Percentiles rank a stretch among this genome's conserved stretches.
Conservation (phyloP, 2,888 invertebrate genomes). For the Ctenicera cuprea region DNA sequence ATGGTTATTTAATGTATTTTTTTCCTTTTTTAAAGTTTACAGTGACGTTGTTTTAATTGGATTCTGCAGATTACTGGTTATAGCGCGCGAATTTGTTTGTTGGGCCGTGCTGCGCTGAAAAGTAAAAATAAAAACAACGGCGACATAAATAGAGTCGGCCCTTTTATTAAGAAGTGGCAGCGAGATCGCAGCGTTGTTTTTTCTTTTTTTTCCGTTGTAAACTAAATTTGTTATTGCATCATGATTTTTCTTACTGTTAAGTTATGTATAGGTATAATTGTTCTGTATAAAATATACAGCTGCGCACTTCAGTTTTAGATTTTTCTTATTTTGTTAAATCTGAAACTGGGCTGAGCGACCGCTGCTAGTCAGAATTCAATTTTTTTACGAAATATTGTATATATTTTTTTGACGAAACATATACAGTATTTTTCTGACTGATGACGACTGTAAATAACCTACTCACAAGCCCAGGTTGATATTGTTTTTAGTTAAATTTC, state of each 20-base stretch:
- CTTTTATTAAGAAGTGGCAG: slow-evolving; percentile 50
- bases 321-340: slow-evolving; percentile 62
- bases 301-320: slow-evolving; percentile 69
- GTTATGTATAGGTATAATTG: slow-evolving; percentile 69
- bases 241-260: slow-evolving; percentile 69
- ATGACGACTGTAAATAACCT: slow-evolving; percentile 55
- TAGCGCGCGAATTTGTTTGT: slow-evolving; percentile 62
- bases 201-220: slow-evolving; percentile 63
- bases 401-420: slow-evolving; percentile 67
- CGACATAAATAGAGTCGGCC: slow-evolving; percentile 54
- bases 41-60: slow-evolving; percentile 65
- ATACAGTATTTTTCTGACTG: slow-evolving; percentile 70
- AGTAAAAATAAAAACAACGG: slow-evolving; percentile 48
- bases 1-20: slow-evolving; percentile 66
- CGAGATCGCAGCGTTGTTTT: slow-evolving; percentile 60
- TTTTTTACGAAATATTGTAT: slow-evolving; percentile 68
- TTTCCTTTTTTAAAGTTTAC: slow-evolving; percentile 65
- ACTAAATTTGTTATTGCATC: slow-evolving; percentile 66
- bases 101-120: slow-evolving; percentile 60
- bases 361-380: slow-evolving; percentile 68
- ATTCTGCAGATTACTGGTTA: slow-evolving; percentile 56
- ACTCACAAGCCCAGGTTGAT: slow-evolving; percentile 51
- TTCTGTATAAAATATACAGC: slow-evolving; percentile 71
- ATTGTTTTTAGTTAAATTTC: slow-evolving; percentile 52
- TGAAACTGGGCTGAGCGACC: slow-evolving; percentile 69